Base-by-base conservation (phyloP, 2,113 vertebrate species). In the Bubo blakistoni region DNA sequence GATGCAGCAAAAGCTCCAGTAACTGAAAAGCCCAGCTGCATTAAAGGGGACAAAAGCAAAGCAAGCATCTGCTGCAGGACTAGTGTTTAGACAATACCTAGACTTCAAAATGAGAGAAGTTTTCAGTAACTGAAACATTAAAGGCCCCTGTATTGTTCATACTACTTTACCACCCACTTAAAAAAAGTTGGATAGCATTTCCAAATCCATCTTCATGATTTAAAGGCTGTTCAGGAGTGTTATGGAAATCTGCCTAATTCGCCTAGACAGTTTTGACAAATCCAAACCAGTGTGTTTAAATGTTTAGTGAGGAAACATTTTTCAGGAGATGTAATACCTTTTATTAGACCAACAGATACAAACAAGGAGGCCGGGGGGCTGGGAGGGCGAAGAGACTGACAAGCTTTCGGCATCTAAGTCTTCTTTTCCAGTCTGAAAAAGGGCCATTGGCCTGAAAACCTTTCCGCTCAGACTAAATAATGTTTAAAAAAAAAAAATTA, bases 271-370 rank as follows among this genome's bases (percentile, higher is more conserved):
- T 85, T 96, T 54, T 95, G 87, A 97, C 91, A 96, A 94, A 95
- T 72, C 94, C 84, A 94, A 94, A 88, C 77, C 83, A 86, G 61
- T 52, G 30, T 71, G 94, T 94, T 93, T 88, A 91, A 96, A 92
- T 73, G 86, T 95, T 96, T 90, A 84, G 87, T 0, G 0, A 90
- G 87, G 94, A 94, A 95, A 95, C 87, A 84, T 95, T 96, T 96
- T 93, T 95, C 94, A 92, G 71, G 66, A 92, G 96, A 95, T 94
- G 94, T 88, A 94, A 93, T 87, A 90, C 47, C 93, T 96, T 90
- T 94, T 94, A 96, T 91, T 94, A 94, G 90, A 94, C 70, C 92
- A 82, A 87, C 81, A 92, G 92, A 96, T 93, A 96, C 78, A 96
- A 95, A 94, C 85, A 95, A 80, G 58, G 87, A 92, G 84, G 57